Base-by-base conservation (phyloP, 2,113 vertebrate genomes). In the Epinephelus lanceolatus region DNA sequence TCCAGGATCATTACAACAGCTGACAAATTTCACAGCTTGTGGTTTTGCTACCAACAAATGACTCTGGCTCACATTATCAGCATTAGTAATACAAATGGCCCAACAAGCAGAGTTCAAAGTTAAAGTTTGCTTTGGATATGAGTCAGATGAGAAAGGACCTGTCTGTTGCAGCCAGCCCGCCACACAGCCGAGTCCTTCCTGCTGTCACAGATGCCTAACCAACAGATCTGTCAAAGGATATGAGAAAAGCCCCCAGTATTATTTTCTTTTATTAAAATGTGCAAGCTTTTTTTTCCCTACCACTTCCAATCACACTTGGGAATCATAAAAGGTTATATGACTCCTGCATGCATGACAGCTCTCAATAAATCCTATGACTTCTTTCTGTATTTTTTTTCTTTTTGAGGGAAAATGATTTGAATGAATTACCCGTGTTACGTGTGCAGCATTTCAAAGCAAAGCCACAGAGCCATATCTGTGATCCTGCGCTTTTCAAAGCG, bases 181-280 rank as follows among this genome's bases (percentile, higher is more conserved):
- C 68, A 5, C 70, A 57, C 83, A 87, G 71, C 81, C 6, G 60
- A 83, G 70, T 4, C 80, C 61, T 76, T 60, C 56, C 49, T 19
- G 37, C 84, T 88, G 91, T 89, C 93, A 88, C 77, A 21, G 23
- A 82, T 69, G 80, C 70, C 80, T 71, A 71, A 81, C 76, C 79
- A 76, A 84, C 70, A 61, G 55, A 92, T 94, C 88, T 79, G 72
- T 92, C 89, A 86, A 66, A 93, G 80, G 86, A 94, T 89, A 92
- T 93, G 86, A 92, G 70, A 92, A 88, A 92, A 68, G 80, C 80
- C 83, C 76, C 49, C 30, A 71, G 69, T 76, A 86, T 88, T 80
- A 86, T 93, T 89, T 84, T 71, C 83, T 85, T 80, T 91, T 85
- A 92, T 93, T 91, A 91, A 92, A 93, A 89, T 86, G 78, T 80